These are phyloP conservation scores for Danio rerio DNA, from an alignment of 2,113 vertebrate genomes.

Conservation along the genomic window DNA sequence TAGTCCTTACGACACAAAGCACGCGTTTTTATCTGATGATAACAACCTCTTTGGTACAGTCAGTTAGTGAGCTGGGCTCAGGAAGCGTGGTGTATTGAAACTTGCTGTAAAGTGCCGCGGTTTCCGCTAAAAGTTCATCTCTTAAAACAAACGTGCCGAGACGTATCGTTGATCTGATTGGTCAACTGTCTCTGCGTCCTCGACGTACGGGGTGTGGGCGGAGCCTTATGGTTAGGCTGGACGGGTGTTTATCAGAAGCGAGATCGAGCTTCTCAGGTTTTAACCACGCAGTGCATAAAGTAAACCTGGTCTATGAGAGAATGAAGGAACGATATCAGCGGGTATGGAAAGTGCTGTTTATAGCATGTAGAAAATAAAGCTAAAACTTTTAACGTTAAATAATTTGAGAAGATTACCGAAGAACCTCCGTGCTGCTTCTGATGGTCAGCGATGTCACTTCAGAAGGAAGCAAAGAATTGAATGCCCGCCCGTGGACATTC, in stretches of 20 bases:
- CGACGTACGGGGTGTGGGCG: neutral
- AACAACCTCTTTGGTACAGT: neutral
- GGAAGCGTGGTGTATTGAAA: too few relatives aligned
- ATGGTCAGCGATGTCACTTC: neutral
- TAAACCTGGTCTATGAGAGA: too few relatives aligned
- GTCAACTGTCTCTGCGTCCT: neutral
- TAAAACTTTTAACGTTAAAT: neutral
- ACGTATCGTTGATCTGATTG: neutral
- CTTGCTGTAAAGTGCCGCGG: too few relatives aligned
- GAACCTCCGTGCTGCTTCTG: neutral
- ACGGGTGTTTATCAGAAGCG: neutral
- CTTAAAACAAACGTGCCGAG: neutral
- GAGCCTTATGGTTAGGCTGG: neutral
- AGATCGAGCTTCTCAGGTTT: neutral
- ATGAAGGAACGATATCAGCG: neutral
- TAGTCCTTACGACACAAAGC: neutral
- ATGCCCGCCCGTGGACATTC: neutral
- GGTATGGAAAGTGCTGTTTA: neutral
- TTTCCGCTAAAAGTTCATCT: neutral
- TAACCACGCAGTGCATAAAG: accelerated
- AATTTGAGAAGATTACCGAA: neutral
- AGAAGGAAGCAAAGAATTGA: neutral
- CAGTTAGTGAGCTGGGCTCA: too few relatives aligned
- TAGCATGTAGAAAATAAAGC: neutral
- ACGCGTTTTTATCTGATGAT: neutral